Evolutionary conservation across 2,888 invertebrate genomes (phyloP).

Genomic region (Dynastes hyllus): DNA sequence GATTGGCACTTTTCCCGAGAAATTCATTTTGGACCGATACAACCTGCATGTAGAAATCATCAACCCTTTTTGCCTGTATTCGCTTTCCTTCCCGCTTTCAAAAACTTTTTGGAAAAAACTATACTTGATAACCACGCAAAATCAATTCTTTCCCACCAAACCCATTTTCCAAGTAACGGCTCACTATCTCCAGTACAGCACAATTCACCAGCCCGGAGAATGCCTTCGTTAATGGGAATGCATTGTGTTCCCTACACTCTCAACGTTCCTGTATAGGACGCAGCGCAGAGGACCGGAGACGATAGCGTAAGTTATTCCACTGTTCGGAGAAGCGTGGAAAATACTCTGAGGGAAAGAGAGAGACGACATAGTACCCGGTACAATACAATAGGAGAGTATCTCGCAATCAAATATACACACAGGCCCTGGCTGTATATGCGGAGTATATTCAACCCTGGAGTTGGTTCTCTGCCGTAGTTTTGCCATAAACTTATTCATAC

Average conservation of each 20-base stretch:
- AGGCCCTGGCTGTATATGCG: not conserved
- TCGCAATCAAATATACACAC: not conserved
- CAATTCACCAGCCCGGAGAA: not conserved
- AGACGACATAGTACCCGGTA: not conserved
- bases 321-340: not conserved
- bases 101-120: too few relatives aligned
- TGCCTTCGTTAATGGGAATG: not conserved
- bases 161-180: not conserved
- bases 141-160: not conserved
- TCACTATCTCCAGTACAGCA: not conserved
- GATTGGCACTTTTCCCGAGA: too few relatives aligned
- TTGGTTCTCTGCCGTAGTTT: conserved; percentile 6
- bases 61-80: too few relatives aligned
- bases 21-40: too few relatives aligned
- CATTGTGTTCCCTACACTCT: not conserved
- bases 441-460: not conserved
- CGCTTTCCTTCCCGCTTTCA: too few relatives aligned
- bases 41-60: too few relatives aligned
- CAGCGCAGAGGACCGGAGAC: not conserved
- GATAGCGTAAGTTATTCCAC: conserved; percentile 5
- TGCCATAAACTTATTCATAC: conserved; percentile 43
- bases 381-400: not conserved
- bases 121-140: not conserved
- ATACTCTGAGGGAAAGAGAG: not conserved
- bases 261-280: not conserved